Percentiles rank a stretch among this genome's conserved stretches.
phyloP scores from a whole-genome alignment of 2,888 invertebrate species.

The Glaucopsyche alexis region DNA sequence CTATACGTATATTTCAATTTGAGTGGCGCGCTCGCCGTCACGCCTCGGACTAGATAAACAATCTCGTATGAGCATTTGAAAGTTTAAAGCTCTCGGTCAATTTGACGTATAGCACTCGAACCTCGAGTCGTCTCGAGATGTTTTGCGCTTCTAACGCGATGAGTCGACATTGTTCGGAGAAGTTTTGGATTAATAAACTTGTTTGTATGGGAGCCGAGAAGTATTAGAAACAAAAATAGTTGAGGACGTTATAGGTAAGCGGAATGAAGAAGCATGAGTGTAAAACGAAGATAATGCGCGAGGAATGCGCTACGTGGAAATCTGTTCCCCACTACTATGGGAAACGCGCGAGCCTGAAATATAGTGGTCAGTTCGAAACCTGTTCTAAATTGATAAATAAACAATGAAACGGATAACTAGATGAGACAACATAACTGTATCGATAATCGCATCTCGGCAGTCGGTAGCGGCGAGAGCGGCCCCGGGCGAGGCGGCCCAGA shows the following conservation, averaged over 20 bases:
- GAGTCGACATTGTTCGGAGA: slow-evolving; percentile 20
- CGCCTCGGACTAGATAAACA: slow-evolving; percentile 62
- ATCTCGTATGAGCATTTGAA: slow-evolving; percentile 42
- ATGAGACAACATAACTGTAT: slow-evolving; percentile 65
- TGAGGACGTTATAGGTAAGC: background rate
- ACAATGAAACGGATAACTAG: slow-evolving; percentile 30
- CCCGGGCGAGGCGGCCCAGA: slow-evolving; percentile 52
- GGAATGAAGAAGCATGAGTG: background rate
- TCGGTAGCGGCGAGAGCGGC: slow-evolving; percentile 53
- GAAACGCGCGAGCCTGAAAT: background rate
- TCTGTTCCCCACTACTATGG: background rate
- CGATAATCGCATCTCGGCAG: slow-evolving; percentile 64
- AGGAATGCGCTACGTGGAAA: slow-evolving; percentile 17
- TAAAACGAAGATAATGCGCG: background rate
- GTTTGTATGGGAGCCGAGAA: background rate
- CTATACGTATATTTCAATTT: slow-evolving; percentile 58
- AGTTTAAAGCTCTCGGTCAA: slow-evolving; percentile 44
- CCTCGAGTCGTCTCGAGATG: slow-evolving; percentile 50
- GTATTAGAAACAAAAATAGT: background rate
- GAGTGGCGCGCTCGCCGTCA: slow-evolving; percentile 54
- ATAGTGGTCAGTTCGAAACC: background rate
- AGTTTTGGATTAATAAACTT: background rate
- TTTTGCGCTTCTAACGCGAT: slow-evolving; percentile 37
- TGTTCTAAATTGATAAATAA: slow-evolving; percentile 22
- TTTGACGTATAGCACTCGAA: slow-evolving; percentile 45